A percentile compares a stretch with the other conserved stretches of the same genome.
phyloP scores from a whole-genome alignment of 2,113 vertebrate genomes.

The Rafetus swinhoei region DNA sequence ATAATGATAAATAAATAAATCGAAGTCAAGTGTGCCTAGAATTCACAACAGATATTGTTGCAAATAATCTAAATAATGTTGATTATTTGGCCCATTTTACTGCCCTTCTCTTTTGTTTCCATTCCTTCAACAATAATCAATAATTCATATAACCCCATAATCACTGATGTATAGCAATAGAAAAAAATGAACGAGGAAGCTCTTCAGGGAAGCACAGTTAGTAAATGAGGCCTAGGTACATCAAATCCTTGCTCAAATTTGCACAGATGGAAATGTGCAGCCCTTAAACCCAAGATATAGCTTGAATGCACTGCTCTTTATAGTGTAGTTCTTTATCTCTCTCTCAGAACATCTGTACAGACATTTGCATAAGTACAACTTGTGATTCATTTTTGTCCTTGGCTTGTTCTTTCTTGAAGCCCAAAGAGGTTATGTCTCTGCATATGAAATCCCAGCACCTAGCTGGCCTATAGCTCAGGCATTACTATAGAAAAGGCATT shows the following conservation, averaged over 20 bases:
- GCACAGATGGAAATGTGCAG: neutral
- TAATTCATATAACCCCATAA: neutral
- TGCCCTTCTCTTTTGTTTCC: neutral
- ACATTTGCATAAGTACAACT: too few species aligned
- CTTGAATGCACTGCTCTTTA: neutral
- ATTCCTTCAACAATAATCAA: neutral
- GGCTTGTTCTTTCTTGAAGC: too few species aligned
- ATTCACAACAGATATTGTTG: neutral
- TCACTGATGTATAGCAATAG: fast-evolving
- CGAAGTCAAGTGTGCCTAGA: fast-evolving
- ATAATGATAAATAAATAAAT: neutral
- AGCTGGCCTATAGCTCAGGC: too few species aligned
- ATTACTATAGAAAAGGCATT: too few species aligned
- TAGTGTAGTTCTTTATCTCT: neutral
- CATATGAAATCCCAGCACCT: too few species aligned
- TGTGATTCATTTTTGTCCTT: too few species aligned
- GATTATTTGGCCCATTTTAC: neutral
- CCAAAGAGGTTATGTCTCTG: too few species aligned
- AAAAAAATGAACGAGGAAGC: neutral
- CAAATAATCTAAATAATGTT: neutral
- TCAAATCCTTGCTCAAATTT: neutral
- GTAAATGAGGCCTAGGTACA: too few species aligned
- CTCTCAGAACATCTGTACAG: too few species aligned
- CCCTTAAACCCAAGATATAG: neutral
- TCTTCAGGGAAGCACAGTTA: neutral